phyloP scores from a whole-genome alignment of 2,797 vertebrate genomes.

The Sebastes diaconus region DNA sequence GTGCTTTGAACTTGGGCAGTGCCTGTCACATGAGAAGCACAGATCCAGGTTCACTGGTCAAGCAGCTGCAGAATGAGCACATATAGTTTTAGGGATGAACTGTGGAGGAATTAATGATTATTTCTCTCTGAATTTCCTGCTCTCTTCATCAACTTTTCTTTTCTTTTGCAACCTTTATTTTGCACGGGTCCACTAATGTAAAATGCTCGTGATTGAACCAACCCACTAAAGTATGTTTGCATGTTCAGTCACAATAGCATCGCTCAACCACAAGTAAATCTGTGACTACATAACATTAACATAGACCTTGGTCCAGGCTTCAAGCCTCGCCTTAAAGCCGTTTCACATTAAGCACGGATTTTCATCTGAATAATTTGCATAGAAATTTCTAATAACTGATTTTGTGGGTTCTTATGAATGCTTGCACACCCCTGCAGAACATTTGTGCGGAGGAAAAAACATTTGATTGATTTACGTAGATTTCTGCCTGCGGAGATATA shows the following conservation, averaged over 20 bases:
- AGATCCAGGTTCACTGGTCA: background rate
- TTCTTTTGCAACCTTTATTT: background rate
- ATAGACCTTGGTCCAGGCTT: too few relatives aligned
- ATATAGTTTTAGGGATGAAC: background rate
- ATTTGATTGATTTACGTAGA: too few relatives aligned
- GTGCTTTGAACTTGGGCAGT: background rate
- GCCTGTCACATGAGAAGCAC: background rate
- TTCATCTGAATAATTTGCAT: too few relatives aligned
- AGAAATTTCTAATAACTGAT: too few relatives aligned
- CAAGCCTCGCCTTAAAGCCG: too few relatives aligned
- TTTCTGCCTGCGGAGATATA: too few relatives aligned
- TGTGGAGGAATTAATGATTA: background rate
- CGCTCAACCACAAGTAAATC: too few relatives aligned
- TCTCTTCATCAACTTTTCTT: background rate
- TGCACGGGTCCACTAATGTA: background rate
- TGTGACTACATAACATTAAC: too few relatives aligned
- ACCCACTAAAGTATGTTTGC: fast-evolving
- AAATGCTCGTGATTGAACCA: background rate
- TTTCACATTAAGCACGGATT: too few relatives aligned
- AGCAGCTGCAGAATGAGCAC: background rate
- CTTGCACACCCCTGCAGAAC: too few relatives aligned
- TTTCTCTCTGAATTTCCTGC: background rate
- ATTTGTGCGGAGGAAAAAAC: too few relatives aligned
- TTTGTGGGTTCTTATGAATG: too few relatives aligned
- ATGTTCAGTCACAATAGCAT: background rate